A percentile compares a stretch with the other conserved stretches of the same genome.
phyloP scores from a whole-genome alignment of 2,888 invertebrate genomes.

The Hydriomena furcata region DNA sequence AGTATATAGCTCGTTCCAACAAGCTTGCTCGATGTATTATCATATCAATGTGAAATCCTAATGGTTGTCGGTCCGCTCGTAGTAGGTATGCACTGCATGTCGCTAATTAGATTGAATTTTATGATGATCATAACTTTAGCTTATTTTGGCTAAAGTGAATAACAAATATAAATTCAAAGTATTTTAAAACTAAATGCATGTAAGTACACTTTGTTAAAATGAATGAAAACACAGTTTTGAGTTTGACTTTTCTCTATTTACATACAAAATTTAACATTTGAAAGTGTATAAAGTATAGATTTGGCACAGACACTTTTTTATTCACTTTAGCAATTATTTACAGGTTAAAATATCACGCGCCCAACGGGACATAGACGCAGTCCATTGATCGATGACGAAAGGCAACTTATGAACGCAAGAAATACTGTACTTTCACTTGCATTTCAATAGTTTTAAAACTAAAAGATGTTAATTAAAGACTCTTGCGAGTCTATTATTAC shows the following conservation, averaged over 20 bases:
- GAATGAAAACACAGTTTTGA: constrained; percentile 4
- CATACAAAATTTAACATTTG: neutral
- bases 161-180: constrained; percentile 12
- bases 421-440: constrained; percentile 17
- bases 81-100: constrained; percentile 15
- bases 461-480: constrained; percentile 4
- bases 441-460: constrained; percentile 15
- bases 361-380: constrained; percentile 95
- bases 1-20: neutral
- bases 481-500: constrained; percentile 13
- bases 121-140: constrained; percentile 15
- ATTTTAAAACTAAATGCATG: constrained; percentile 17
- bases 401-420: constrained; percentile 19
- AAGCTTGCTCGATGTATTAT: constrained; percentile 14
- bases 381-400: constrained; percentile 67
- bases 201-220: constrained; percentile 11
- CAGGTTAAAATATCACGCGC: constrained; percentile 96
- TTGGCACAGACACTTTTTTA: constrained; percentile 20
- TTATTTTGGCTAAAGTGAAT: constrained; percentile 25
- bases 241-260: neutral
- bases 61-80: too few species aligned
- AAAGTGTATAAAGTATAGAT: neutral
- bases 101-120: constrained; percentile 17
- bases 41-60: constrained; percentile 2
- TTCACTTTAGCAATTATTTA: constrained; percentile 37